Percentiles rank a stretch among this genome's conserved stretches.
phyloP scores from a whole-genome alignment of 2,797 vertebrate genomes.

The Oryzias dopingdopingensis region DNA sequence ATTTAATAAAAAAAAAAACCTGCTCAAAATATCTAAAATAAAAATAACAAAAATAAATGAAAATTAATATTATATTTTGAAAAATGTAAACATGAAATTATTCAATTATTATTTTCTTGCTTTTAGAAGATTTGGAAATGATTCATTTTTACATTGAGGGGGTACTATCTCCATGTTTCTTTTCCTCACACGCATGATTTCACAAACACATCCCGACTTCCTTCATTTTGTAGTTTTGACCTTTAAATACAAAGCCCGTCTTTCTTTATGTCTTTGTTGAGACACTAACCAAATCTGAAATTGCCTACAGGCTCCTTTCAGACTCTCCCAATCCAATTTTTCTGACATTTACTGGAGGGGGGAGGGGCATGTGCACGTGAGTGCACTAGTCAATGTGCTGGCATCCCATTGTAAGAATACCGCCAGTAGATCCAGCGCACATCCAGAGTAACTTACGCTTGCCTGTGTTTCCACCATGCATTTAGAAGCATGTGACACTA shows the following conservation, averaged over 20 bases:
- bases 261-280: slow-evolving; percentile 29
- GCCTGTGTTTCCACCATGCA: slow-evolving; percentile 1
- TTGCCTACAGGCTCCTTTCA: slow-evolving; percentile 48
- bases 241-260: slow-evolving; percentile 55
- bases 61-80: no score
- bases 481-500: slow-evolving; percentile 2
- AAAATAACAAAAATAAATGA: no score
- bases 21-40: no score
- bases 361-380: neutral
- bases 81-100: no score
- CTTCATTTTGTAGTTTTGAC: slow-evolving; percentile 42
- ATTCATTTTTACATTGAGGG: no score
- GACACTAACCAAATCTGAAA: slow-evolving; percentile 55
- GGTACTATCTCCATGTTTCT: no score
- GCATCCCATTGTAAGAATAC: slow-evolving; percentile 15
- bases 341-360: slow-evolving; percentile 58
- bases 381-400: neutral
- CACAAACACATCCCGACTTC: neutral
- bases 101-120: no score
- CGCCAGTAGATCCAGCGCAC: slow-evolving; percentile 1
- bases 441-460: slow-evolving; percentile 13
- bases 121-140: no score
- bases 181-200: neutral
- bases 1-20: no score
- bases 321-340: slow-evolving; percentile 54